phyloP scores from a whole-genome alignment of 2,888 invertebrate genomes.

The Saturnia japonica region DNA sequence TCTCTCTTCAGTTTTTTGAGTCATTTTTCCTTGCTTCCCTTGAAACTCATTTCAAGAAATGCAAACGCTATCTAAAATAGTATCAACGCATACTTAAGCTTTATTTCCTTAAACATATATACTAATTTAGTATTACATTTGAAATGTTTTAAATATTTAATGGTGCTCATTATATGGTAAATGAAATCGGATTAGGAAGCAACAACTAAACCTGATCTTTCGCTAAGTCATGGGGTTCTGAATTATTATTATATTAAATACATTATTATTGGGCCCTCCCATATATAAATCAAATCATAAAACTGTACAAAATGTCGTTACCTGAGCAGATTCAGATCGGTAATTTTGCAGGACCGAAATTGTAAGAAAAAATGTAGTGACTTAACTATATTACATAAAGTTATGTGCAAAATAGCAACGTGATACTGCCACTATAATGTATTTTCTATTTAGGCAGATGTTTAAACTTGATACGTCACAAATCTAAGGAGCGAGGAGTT shows the following conservation, averaged over 20 bases:
- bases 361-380: neutral
- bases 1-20: slow-evolving; percentile 36
- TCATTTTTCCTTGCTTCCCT: slow-evolving; percentile 43
- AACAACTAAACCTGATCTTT: slow-evolving; percentile 64
- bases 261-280: no score
- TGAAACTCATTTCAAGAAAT: slow-evolving; percentile 21
- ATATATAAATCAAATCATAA: no score
- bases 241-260: no score
- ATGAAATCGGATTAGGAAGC: slow-evolving; percentile 72
- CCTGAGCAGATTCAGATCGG: no score
- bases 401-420: no score
- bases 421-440: no score
- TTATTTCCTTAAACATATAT: neutral
- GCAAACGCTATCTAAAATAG: neutral
- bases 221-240: slow-evolving; percentile 60
- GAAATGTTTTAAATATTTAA: slow-evolving; percentile 49
- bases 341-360: neutral
- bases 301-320: no score
- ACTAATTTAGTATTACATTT: slow-evolving; percentile 6
- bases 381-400: no score
- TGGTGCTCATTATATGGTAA: slow-evolving; percentile 72
- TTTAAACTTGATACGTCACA: no score
- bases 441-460: no score
- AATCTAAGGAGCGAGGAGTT: no score
- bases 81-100: slow-evolving; percentile 5